A percentile compares a stretch with the other conserved stretches of the same genome.
Evolutionary conservation across 1,140 invertebrate species (phyloP).

Genomic region (Scaptomyza montana): DNA sequence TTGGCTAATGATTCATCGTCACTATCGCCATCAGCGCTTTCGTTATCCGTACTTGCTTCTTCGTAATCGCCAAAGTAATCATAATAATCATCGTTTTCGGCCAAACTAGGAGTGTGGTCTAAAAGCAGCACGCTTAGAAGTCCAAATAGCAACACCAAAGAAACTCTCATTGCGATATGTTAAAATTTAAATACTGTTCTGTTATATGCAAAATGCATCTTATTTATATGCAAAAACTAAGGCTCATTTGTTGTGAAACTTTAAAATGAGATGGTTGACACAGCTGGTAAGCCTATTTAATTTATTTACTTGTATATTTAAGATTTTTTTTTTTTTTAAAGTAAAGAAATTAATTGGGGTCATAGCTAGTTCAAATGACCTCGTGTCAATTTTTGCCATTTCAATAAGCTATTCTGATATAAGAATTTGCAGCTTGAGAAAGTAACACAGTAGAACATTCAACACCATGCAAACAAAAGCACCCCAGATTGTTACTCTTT

Average conservation of each 20-base stretch:
- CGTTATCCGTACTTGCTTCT: neutral
- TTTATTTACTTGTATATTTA: too few species aligned
- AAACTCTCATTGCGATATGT: conserved; percentile 24
- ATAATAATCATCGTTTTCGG: neutral
- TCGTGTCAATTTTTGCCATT: too few species aligned
- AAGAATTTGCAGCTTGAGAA: too few species aligned
- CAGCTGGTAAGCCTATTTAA: neutral
- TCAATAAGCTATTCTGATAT: too few species aligned
- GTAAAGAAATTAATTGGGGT: neutral
- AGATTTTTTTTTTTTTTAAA: neutral
- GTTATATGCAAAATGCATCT: neutral
- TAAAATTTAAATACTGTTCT: neutral
- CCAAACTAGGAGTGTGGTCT: neutral
- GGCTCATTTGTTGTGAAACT: neutral
- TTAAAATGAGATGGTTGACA: neutral
- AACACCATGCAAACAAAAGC: too few species aligned
- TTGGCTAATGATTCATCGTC: neutral
- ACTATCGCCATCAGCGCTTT: neutral
- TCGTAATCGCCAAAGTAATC: neutral
- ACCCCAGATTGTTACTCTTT: too few species aligned
- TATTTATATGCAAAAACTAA: neutral
- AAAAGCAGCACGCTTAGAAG: conserved; percentile 37
- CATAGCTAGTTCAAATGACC: neutral
- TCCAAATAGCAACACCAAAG: conserved; percentile 19
- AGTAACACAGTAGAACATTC: too few species aligned